Percentiles rank a stretch among this genome's conserved stretches.
Conservation (phyloP, 2,113 vertebrate species). For the Orientallactaga bullata region DNA sequence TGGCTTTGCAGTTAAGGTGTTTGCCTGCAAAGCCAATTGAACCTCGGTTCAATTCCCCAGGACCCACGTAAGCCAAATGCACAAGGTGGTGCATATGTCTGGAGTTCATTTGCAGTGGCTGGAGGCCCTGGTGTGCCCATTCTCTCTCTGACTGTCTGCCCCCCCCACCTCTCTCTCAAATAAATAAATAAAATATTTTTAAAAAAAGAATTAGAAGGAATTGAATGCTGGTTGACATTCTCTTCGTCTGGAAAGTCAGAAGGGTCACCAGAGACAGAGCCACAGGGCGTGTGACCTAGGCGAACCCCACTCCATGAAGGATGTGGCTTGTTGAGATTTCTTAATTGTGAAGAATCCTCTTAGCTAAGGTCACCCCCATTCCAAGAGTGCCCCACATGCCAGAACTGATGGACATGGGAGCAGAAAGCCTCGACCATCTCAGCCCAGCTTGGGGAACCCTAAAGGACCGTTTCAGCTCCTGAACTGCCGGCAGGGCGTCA, state of each 20-base stretch:
- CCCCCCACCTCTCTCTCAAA: too few relatives aligned
- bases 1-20: too few relatives aligned
- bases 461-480: background rate
- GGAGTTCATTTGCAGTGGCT: too few relatives aligned
- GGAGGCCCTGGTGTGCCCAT: too few relatives aligned
- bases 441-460: background rate
- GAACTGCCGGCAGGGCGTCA: background rate
- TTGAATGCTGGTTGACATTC: background rate
- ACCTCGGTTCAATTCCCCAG: too few relatives aligned
- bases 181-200: too few relatives aligned
- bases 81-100: too few relatives aligned
- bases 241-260: background rate
- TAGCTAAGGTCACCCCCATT: background rate
- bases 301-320: background rate
- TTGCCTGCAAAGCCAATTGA: too few relatives aligned
- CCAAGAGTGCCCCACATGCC: background rate
- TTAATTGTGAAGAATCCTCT: background rate
- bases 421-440: background rate
- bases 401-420: background rate
- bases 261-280: background rate
- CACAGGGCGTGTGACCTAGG: fast-evolving
- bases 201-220: constrained; percentile 9
- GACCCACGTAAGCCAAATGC: too few relatives aligned
- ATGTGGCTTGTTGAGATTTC: background rate
- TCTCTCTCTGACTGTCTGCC: too few relatives aligned